These are phyloP conservation scores for Rhinella marina DNA, from an alignment of 2,797 vertebrate species.

Conservation along the genomic window DNA sequence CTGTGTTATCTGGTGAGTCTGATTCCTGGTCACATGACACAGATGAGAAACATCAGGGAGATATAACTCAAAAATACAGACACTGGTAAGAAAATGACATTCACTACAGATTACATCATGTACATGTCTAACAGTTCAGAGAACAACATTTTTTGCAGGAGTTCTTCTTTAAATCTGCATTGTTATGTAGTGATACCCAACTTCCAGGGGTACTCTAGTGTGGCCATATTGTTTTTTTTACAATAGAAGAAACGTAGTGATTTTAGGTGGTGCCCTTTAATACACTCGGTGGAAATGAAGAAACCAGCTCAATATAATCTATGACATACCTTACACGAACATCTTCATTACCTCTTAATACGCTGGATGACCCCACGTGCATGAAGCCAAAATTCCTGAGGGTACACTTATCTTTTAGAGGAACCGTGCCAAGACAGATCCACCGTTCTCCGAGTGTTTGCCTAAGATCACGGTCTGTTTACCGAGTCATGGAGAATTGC, in stretches of 20 bases:
- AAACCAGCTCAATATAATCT: neutral
- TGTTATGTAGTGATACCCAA: too few species aligned
- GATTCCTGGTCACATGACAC: too few species aligned
- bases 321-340: constrained; percentile 2
- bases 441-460: constrained; percentile 10
- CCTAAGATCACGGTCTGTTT: constrained; percentile 16
- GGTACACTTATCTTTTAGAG: constrained; percentile 29
- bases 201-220: too few species aligned
- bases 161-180: neutral
- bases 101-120: too few species aligned
- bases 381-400: constrained; percentile 24
- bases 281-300: too few species aligned
- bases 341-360: constrained; percentile 26
- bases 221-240: neutral
- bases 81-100: too few species aligned
- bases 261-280: neutral
- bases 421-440: constrained; percentile 5
- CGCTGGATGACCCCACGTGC: constrained; percentile 15
- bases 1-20: too few species aligned
- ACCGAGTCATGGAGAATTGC: constrained; percentile 14
- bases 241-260: neutral
- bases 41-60: too few species aligned
- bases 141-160: too few species aligned
- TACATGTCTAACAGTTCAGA: too few species aligned
- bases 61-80: too few species aligned